phyloP scores from a whole-genome alignment of 2,113 vertebrate species.

The Syngnathus typhle region DNA sequence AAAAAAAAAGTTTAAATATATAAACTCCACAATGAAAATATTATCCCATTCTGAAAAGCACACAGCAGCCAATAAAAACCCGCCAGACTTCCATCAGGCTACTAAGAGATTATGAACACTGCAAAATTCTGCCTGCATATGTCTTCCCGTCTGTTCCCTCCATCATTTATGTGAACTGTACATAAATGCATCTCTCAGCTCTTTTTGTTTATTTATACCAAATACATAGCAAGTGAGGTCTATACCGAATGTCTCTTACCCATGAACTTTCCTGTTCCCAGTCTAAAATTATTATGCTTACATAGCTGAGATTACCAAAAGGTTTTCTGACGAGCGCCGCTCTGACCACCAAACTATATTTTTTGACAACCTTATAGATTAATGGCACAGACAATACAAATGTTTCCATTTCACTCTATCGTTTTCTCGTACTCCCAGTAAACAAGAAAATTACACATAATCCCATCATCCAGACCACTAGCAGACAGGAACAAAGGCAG shows the following conservation, averaged over 20 bases:
- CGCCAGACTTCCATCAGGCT: conserved; percentile 67
- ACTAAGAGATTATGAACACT: conserved; percentile 50
- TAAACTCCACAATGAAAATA: conserved; percentile 69
- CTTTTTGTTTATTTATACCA: conserved; percentile 25
- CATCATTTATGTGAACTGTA: conserved; percentile 3
- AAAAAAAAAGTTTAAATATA: conserved; percentile 68
- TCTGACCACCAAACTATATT: conserved; percentile 14
- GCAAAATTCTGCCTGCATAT: conserved; percentile 32
- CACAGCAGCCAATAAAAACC: conserved; percentile 67
- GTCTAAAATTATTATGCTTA: neutral
- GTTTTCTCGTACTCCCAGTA: conserved; percentile 23
- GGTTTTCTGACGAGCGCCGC: conserved; percentile 4
- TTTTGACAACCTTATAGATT: conserved; percentile 22
- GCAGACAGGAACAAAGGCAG: conserved; percentile 46
- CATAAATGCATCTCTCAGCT: conserved; percentile 27
- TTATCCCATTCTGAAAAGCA: conserved; percentile 59
- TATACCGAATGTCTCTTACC: conserved; percentile 20
- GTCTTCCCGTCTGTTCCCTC: conserved; percentile 31
- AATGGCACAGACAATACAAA: conserved; percentile 8
- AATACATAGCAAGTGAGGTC: conserved; percentile 18
- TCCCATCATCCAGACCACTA: conserved; percentile 47
- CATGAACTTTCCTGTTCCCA: conserved; percentile 26
- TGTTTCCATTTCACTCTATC: conserved; percentile 12
- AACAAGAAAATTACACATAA: conserved; percentile 51
- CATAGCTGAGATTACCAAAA: conserved; percentile 25